These are phyloP conservation scores for Nomada lathburiana DNA, from an alignment of 2,888 invertebrate genomes.

Conservation along the genomic window DNA sequence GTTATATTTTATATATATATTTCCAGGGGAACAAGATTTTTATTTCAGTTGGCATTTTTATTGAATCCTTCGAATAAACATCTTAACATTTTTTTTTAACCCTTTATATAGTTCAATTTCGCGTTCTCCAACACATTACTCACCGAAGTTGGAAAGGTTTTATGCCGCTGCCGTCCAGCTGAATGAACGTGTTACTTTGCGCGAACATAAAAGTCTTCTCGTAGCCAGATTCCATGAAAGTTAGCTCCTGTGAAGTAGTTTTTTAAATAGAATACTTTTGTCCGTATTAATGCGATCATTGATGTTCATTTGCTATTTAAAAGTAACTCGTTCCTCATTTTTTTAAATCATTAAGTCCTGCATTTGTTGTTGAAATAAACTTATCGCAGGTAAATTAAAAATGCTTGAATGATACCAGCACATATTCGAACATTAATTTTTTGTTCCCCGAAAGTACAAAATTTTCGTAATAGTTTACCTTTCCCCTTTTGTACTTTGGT, in stretches of 20 bases:
- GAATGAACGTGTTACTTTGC: slow-evolving; percentile 95
- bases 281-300: no score
- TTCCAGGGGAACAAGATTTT: not conserved
- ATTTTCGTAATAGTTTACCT: slow-evolving; percentile 67
- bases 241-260: slow-evolving; percentile 86
- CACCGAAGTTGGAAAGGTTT: slow-evolving; percentile 95
- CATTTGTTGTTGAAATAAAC: no score
- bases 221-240: slow-evolving; percentile 93
- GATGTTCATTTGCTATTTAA: no score
- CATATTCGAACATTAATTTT: no score
- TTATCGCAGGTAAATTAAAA: no score
- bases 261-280: not conserved
- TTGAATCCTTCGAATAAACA: not conserved
- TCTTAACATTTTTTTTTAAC: no score
- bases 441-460: not conserved
- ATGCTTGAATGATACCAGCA: no score
- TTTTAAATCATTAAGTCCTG: no score
- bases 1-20: not conserved
- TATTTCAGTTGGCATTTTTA: not conserved
- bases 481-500: slow-evolving; percentile 90
- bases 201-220: slow-evolving; percentile 96
- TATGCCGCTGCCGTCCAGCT: slow-evolving; percentile 95
- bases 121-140: slow-evolving; percentile 56
- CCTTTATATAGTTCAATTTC: no score
- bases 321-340: not conserved